These are phyloP conservation scores for Hydrotaea cyrtoneurina DNA, from an alignment of 2,888 invertebrate genomes.

Conservation along the genomic window DNA sequence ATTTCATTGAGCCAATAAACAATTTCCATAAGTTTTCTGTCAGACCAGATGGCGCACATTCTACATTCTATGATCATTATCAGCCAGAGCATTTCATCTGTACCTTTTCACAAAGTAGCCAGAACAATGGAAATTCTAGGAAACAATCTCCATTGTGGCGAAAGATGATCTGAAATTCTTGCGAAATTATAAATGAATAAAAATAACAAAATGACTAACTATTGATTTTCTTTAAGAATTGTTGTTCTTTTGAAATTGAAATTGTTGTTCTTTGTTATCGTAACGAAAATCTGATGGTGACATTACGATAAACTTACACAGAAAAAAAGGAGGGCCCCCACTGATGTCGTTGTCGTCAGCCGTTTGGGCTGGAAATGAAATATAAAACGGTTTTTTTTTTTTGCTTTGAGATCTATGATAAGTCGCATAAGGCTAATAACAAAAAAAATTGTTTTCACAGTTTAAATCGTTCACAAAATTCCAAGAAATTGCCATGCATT, in stretches of 20 bases:
- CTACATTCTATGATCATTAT: too few species aligned
- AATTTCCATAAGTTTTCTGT: too few species aligned
- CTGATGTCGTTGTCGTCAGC: background rate
- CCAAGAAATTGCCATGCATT: conserved; percentile 37
- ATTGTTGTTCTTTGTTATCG: background rate
- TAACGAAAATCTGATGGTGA: background rate
- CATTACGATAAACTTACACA: background rate
- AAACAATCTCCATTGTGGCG: too few species aligned
- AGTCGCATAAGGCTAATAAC: conserved; percentile 27
- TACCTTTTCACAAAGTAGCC: too few species aligned
- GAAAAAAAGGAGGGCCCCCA: background rate
- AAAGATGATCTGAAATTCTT: too few species aligned
- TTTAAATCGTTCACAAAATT: conserved; percentile 30
- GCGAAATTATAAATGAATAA: conserved; percentile 22
- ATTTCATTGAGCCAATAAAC: too few species aligned
- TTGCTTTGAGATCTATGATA: background rate
- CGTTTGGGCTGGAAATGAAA: conserved; percentile 16
- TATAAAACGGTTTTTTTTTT: conserved; percentile 3
- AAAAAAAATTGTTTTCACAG: conserved; percentile 10
- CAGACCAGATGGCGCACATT: too few species aligned
- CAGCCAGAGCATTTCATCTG: too few species aligned
- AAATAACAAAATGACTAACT: conserved; percentile 15
- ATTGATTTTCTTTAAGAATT: conserved; percentile 24
- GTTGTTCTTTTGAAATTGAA: background rate
- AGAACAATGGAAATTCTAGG: too few species aligned